These are phyloP conservation scores for Falco biarmicus DNA, from an alignment of 2,797 vertebrate species.

Conservation along the genomic window DNA sequence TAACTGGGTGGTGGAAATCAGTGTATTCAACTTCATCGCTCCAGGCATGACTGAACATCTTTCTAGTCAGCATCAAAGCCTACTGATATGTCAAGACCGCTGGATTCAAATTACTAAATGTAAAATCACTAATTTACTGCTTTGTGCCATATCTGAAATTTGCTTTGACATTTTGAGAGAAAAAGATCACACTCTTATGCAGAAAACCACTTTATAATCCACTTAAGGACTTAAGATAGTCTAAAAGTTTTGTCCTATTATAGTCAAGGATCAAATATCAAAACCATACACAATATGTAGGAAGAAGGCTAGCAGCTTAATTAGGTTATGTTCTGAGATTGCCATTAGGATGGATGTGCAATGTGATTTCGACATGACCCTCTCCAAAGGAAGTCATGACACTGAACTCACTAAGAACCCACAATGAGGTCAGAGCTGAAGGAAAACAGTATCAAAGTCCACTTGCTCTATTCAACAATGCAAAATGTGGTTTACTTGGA, in stretches of 20 bases:
- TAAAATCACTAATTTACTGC: neutral
- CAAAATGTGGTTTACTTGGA: neutral
- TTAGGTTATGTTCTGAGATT: neutral
- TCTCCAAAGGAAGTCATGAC: neutral
- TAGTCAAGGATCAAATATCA: neutral
- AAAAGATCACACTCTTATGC: neutral
- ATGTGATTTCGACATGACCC: neutral
- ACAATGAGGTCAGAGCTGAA: neutral
- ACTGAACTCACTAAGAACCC: neutral
- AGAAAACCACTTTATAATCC: neutral
- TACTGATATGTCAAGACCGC: neutral
- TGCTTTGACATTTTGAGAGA: neutral
- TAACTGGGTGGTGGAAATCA: neutral
- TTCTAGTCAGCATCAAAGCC: neutral
- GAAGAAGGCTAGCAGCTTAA: neutral
- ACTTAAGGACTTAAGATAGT: neutral
- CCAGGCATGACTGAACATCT: neutral
- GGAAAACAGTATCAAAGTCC: neutral
- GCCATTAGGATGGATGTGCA: neutral
- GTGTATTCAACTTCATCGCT: neutral
- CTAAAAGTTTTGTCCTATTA: neutral
- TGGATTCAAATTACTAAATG: too few species aligned
- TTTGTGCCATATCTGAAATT: neutral
- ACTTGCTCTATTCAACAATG: neutral
- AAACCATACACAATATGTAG: neutral